Conservation (phyloP, 2,888 invertebrate genomes). For the Phengaris alcon region DNA sequence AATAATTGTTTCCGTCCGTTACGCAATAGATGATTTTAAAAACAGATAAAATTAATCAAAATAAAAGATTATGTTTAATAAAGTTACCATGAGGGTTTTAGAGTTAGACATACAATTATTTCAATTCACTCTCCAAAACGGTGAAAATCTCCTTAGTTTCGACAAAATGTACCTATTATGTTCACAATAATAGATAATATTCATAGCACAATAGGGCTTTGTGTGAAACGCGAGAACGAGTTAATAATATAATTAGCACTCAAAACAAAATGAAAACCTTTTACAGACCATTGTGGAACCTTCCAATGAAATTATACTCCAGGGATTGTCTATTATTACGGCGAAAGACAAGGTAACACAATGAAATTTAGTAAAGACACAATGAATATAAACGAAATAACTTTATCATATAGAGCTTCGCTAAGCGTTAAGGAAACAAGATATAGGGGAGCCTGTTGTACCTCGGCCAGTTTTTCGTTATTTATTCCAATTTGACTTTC, state of each 20-base stretch:
- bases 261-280: slow-evolving; percentile 14
- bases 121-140: not conserved
- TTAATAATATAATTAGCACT: slow-evolving; percentile 16
- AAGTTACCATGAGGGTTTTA: no score
- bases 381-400: not conserved
- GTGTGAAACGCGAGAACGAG: not conserved
- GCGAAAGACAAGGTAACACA: not conserved
- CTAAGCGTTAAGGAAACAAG: not conserved
- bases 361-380: not conserved
- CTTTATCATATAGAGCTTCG: not conserved
- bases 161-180: not conserved
- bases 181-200: not conserved
- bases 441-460: not conserved
- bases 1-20: not conserved
- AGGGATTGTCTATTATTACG: not conserved
- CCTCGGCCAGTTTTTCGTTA: no score
- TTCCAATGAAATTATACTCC: not conserved
- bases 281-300: not conserved
- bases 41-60: no score
- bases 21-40: no score
- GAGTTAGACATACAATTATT: no score
- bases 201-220: not conserved
- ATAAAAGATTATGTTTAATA: no score
- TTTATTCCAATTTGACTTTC: no score
- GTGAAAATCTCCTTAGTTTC: not conserved